Evolutionary conservation across 1,140 invertebrate species (phyloP).

Genomic region (Euborellia annulipes): DNA sequence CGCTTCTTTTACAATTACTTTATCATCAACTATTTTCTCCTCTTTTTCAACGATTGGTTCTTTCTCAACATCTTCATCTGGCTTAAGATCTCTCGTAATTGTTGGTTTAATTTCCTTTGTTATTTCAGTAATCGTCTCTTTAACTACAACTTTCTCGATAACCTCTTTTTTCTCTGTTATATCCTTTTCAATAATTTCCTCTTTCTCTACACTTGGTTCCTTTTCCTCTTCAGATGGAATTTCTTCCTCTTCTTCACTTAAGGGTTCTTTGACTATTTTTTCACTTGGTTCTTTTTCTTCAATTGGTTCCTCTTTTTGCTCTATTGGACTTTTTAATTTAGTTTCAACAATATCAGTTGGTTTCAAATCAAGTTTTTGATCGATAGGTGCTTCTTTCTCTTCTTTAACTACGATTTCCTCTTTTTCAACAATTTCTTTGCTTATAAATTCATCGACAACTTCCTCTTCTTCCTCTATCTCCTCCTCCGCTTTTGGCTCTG

Average conservation of each 20-base stretch:
- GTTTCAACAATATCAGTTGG: background rate
- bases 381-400: background rate
- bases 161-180: conserved; percentile 4
- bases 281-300: conserved; percentile 18
- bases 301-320: conserved; percentile 23
- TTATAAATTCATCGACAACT: background rate
- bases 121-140: conserved; percentile 4
- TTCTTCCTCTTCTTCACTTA: conserved; percentile 8
- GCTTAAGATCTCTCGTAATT: background rate
- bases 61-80: too few species aligned
- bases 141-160: conserved; percentile 1
- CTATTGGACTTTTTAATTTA: background rate
- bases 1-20: conserved; percentile 6
- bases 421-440: background rate
- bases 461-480: conserved; percentile 1
- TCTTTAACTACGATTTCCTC: background rate
- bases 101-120: conserved; percentile 8
- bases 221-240: conserved; percentile 1
- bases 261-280: conserved; percentile 18
- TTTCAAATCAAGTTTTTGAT: background rate
- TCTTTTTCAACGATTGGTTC: conserved; percentile 2
- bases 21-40: conserved; percentile 1
- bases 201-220: conserved; percentile 8
- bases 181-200: too few species aligned
- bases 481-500: background rate